Percentiles rank a stretch among this genome's conserved stretches.
phyloP scores from a whole-genome alignment of 1,140 invertebrate genomes.

The Pseudomyrmex concolor region DNA sequence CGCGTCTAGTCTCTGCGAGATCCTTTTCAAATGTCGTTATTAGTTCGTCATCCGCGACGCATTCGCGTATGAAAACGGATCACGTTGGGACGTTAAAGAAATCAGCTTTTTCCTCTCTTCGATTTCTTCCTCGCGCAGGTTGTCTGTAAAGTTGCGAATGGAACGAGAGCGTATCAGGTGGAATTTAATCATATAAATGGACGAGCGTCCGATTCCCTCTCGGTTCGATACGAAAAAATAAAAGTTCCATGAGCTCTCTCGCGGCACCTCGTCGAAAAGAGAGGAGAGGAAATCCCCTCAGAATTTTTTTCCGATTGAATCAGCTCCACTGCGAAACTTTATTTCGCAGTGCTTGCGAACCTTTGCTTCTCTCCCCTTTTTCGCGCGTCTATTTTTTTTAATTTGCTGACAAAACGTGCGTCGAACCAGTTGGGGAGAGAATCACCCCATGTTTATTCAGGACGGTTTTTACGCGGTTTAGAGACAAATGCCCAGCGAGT shows the following conservation, averaged over 20 bases:
- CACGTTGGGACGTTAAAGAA: conserved; percentile 51
- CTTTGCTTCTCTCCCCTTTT: conserved; percentile 22
- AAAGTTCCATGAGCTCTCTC: conserved; percentile 66
- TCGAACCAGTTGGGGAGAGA: not conserved
- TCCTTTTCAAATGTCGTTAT: conserved; percentile 30
- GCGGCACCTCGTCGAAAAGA: conserved; percentile 22
- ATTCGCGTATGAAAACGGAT: conserved; percentile 9
- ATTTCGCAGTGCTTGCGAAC: conserved; percentile 43
- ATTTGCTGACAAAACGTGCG: conserved; percentile 37
- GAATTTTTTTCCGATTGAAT: conserved; percentile 75
- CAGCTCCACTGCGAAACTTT: conserved; percentile 67
- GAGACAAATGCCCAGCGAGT: conserved; percentile 22
- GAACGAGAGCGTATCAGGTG: conserved; percentile 68
- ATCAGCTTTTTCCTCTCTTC: conserved; percentile 5
- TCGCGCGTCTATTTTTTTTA: conserved; percentile 58
- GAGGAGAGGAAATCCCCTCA: conserved; percentile 32
- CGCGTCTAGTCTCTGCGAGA: not conserved
- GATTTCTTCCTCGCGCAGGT: conserved; percentile 54
- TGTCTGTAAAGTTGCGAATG: conserved; percentile 75
- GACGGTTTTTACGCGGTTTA: conserved; percentile 35
- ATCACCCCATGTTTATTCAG: conserved; percentile 59
- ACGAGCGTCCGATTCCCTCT: conserved; percentile 65
- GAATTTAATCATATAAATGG: conserved; percentile 79
- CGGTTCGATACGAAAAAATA: conserved; percentile 67
- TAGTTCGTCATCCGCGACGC: not conserved